Percentiles rank a stretch among this genome's conserved stretches.
Conservation (phyloP, 1,140 invertebrate genomes). For the Zaprionus lachaisei region DNA sequence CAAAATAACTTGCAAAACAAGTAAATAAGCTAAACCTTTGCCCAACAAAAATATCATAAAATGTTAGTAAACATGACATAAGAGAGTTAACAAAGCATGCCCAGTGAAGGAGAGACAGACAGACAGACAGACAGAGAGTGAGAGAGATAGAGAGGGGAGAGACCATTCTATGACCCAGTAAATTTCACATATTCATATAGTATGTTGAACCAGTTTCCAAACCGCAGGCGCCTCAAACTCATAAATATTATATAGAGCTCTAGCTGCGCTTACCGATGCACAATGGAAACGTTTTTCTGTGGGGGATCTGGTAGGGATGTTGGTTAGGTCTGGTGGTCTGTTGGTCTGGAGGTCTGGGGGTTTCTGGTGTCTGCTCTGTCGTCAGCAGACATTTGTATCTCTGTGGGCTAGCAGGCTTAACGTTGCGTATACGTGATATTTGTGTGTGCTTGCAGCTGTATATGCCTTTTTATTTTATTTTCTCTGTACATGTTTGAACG, state of each 20-base stretch:
- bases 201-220: constrained; percentile 32
- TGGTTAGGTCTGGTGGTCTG: background rate
- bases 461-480: background rate
- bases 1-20: constrained; percentile 12
- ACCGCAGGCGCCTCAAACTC: constrained; percentile 53
- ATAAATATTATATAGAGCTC: constrained; percentile 37
- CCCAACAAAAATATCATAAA: background rate
- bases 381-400: constrained; percentile 60
- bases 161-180: constrained; percentile 38
- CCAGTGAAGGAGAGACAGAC: constrained; percentile 13
- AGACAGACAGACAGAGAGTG: constrained; percentile 2
- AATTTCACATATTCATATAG: constrained; percentile 8
- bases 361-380: constrained; percentile 45
- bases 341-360: background rate
- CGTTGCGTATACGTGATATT: constrained; percentile 45
- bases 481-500: constrained; percentile 5
- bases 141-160: constrained; percentile 10
- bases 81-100: constrained; percentile 33
- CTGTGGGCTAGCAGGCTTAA: constrained; percentile 39
- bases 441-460: constrained; percentile 11
- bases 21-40: background rate
- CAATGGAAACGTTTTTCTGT: constrained; percentile 23
- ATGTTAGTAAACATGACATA: constrained; percentile 27
- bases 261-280: constrained; percentile 59
- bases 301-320: background rate